Percentiles rank a stretch among this genome's conserved stretches.
Conservation (phyloP, 2,888 invertebrate species). For the Crioceris asparagi region DNA sequence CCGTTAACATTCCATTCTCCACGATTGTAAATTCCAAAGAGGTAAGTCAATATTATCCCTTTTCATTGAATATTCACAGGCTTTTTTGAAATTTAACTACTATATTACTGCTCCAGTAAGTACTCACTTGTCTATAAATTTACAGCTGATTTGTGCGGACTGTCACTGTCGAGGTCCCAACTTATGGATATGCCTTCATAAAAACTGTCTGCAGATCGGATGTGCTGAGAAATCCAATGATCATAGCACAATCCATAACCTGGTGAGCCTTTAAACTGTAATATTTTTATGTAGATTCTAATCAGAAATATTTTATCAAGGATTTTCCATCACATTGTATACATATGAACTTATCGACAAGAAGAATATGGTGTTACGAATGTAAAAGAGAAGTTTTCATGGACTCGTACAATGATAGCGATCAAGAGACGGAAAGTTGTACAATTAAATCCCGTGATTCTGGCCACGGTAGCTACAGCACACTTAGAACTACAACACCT, state of each 20-base stretch:
- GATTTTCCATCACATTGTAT: conserved; percentile 59
- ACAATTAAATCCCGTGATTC: conserved; percentile 27
- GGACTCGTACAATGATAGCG: conserved; percentile 27
- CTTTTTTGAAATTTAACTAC: too few relatives aligned
- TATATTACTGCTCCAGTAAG: too few relatives aligned
- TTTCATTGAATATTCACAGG: too few relatives aligned
- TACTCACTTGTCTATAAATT: conserved; percentile 4
- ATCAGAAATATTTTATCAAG: conserved; percentile 31
- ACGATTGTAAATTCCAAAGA: conserved; percentile 29
- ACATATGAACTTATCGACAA: conserved; percentile 75
- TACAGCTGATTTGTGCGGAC: conserved; percentile 47
- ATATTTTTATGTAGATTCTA: not conserved
- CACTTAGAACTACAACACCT: conserved; percentile 26
- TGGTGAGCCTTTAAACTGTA: conserved; percentile 39
- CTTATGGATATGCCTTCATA: conserved; percentile 77
- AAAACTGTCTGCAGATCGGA: conserved; percentile 68
- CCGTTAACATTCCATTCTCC: conserved; percentile 31
- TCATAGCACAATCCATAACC: conserved; percentile 73
- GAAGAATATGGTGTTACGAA: conserved; percentile 79
- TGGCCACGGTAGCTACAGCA: conserved; percentile 32
- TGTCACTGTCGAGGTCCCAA: conserved; percentile 66
- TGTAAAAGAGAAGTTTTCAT: conserved; percentile 75
- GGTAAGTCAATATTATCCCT: too few relatives aligned
- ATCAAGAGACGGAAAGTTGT: conserved; percentile 26
- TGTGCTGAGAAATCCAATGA: conserved; percentile 76